Base-by-base conservation (phyloP, 2,888 invertebrate species). In the Rapana venosa region DNA sequence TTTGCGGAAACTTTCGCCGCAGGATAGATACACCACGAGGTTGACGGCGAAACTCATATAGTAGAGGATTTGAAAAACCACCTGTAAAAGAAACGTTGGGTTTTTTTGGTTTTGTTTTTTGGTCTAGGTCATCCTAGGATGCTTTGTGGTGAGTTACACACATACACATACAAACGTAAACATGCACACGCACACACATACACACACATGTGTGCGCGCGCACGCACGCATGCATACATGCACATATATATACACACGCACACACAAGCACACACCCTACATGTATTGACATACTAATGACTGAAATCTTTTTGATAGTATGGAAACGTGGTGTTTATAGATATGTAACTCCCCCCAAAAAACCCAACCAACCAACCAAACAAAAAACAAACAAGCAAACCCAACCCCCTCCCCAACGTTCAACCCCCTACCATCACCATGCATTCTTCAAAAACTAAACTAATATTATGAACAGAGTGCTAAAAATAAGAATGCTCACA, bases 41-140 rank as follows among this genome's bases (percentile, higher is more conserved):
- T 94, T 94, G 32, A 94, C 93, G 15, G 94, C 92, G 74, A 93
- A 92, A 32, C 94, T 94, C 83, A 93, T 56, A 87, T 94, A 94
- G 90, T 93, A 94, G 15, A 94, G 91, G 30, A 93, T 92, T 79
- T 93, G 92, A 83, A 94, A 92, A 2, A 93, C 66, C 61, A 88
- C 61, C 77, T 84, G 88, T 26, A 8, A 30, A 4, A 74, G 47
- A 47, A 47, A 47, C 2, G 4, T 66, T 66, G 13, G 66, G 2
- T 66, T 66, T 17, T 47, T 2, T 47, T 47, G 47, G 2, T 47
- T 47, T 47, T 47, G 2, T 47, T 47, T 47, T 47, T 47, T 47
- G 2, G 26, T 26, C 66, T 66, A 2, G 20, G 66, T 66, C 2
- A 26, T 66, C 13, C n/a, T n/a, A n/a, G n/a, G n/a, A n/a, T 22